Conservation (phyloP, 2,113 vertebrate genomes). For the Castor canadensis region DNA sequence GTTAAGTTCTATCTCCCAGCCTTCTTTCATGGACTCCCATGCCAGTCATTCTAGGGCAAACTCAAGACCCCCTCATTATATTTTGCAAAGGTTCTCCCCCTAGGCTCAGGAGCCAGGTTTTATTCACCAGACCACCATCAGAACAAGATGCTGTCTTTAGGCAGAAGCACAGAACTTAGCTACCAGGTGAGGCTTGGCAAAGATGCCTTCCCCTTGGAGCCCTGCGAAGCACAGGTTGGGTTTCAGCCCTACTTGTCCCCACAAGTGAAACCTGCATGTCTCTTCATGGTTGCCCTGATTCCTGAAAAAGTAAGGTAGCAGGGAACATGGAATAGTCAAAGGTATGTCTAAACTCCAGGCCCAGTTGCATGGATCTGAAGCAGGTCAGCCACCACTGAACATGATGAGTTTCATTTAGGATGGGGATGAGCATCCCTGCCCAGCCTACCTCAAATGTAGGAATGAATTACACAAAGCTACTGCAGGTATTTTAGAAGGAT, state of each 20-base stretch:
- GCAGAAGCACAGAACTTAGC: neutral
- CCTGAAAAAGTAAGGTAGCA: neutral
- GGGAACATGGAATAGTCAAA: neutral
- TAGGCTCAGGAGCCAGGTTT: neutral
- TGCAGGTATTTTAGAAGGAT: neutral
- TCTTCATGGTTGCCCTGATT: neutral
- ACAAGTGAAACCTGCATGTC: neutral
- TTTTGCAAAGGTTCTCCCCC: neutral
- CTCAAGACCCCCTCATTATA: neutral
- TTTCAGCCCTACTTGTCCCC: neutral
- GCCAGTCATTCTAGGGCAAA: neutral
- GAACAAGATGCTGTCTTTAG: neutral
- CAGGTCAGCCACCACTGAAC: neutral
- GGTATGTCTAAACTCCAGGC: too few relatives aligned
- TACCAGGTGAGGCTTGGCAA: neutral
- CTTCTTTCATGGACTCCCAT: rapidly evolving
- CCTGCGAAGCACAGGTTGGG: neutral
- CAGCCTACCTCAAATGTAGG: neutral
- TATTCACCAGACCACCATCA: neutral
- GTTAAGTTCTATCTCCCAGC: neutral
- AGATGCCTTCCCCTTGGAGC: neutral
- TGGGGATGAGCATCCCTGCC: neutral
- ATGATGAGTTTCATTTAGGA: neutral
- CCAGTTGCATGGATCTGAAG: neutral
- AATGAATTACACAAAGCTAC: neutral